These are phyloP conservation scores for Penaeus indicus DNA, from an alignment of 1,140 invertebrate genomes.

Conservation along the genomic window DNA sequence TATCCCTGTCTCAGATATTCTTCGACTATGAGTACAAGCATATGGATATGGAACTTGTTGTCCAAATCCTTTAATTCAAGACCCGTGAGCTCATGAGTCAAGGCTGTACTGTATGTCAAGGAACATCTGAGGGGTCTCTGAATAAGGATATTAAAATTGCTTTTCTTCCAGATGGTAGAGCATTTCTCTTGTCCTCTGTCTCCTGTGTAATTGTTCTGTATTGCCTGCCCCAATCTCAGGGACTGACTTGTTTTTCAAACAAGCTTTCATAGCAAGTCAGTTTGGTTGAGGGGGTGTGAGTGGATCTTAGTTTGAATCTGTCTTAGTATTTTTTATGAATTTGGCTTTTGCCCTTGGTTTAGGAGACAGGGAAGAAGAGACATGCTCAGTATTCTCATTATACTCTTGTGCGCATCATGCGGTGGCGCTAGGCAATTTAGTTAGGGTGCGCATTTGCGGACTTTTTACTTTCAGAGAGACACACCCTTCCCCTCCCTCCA, in stretches of 20 bases:
- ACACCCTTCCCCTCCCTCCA: conserved; percentile 25
- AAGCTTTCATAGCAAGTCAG: conserved; percentile 45
- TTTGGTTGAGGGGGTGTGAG: conserved; percentile 25
- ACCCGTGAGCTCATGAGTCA: conserved; percentile 20
- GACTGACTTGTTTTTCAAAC: conserved; percentile 42
- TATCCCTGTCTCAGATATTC: conserved; percentile 65
- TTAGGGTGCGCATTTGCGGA: conserved; percentile 10
- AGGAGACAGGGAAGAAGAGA: conserved; percentile 66
- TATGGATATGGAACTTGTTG: conserved; percentile 20
- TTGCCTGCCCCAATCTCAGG: conserved; percentile 16
- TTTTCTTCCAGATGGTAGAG: conserved; percentile 66
- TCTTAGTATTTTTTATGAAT: background rate
- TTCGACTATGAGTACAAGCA: conserved; percentile 52
- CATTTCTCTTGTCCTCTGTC: conserved; percentile 66
- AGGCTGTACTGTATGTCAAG: conserved; percentile 52
- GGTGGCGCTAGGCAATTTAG: conserved; percentile 46
- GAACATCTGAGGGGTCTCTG: conserved; percentile 64
- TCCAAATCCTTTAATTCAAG: conserved; percentile 29
- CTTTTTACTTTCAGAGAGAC: conserved; percentile 18
- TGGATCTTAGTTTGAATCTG: background rate
- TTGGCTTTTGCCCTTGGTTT: background rate
- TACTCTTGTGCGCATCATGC: conserved; percentile 38
- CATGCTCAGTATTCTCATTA: conserved; percentile 61
- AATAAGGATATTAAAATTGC: conserved; percentile 64
- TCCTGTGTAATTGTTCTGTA: conserved; percentile 25